Conservation (phyloP, 2,113 vertebrate species). For the Sialia sialis region DNA sequence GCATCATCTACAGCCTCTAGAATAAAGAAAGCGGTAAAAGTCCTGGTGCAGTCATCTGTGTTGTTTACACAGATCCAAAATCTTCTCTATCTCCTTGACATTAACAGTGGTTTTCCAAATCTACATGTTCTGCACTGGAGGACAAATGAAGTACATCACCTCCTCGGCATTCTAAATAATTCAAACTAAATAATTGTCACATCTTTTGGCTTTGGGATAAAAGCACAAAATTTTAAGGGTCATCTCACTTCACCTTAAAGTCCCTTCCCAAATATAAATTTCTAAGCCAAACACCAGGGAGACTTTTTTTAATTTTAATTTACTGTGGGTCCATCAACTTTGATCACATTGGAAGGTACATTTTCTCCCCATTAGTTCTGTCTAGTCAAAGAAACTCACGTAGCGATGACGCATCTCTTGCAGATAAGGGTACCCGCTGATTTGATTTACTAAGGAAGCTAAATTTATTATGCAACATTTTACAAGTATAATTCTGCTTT, state of each 20-base stretch:
- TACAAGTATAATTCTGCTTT: slow-evolving; percentile 70
- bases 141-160: slow-evolving; percentile 1
- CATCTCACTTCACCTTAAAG: not conserved
- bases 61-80: not conserved
- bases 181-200: not conserved
- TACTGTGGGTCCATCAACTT: not conserved
- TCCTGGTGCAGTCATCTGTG: not conserved
- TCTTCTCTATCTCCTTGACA: not conserved
- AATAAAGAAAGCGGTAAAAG: not conserved
- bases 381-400: slow-evolving; percentile 21
- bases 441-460: slow-evolving; percentile 65
- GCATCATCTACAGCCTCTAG: not conserved
- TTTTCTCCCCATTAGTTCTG: slow-evolving; percentile 29
- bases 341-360: not conserved
- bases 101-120: not conserved
- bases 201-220: not conserved
- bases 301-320: not conserved
- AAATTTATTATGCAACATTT: slow-evolving; percentile 72
- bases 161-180: not conserved
- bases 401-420: slow-evolving; percentile 52
- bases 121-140: not conserved
- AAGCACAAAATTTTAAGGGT: not conserved
- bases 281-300: not conserved
- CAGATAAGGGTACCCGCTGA: slow-evolving; percentile 53
- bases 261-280: not conserved